Evolutionary conservation across 2,888 invertebrate species (phyloP).

Genomic region (Disparrhopalites patrizii): DNA sequence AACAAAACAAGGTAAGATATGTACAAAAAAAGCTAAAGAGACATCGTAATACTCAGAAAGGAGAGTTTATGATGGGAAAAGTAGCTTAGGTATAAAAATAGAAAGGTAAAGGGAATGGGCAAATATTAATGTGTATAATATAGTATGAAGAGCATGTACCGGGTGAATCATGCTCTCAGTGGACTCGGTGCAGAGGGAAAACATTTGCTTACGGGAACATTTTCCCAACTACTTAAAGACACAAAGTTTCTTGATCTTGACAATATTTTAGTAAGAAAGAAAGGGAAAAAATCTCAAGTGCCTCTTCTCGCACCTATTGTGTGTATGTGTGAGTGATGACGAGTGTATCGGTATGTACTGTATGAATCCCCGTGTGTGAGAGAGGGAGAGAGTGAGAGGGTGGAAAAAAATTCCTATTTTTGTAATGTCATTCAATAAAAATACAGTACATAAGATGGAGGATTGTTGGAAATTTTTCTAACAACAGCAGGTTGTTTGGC

Average conservation of each 20-base stretch:
- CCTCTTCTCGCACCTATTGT: conserved; percentile 12
- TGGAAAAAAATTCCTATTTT: conserved; percentile 9
- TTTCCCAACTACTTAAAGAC: conserved; percentile 4
- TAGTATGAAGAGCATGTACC: no score
- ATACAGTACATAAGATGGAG: neutral
- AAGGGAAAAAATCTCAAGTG: conserved; percentile 12
- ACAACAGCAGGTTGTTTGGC: conserved; percentile 6
- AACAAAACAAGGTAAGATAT: no score
- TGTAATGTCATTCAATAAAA: conserved; percentile 14
- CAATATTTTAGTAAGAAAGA: conserved; percentile 12
- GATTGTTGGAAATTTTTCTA: no score
- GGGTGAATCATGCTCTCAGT: no score
- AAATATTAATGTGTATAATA: no score
- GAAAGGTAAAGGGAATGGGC: no score
- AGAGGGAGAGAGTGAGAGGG: conserved; percentile 5
- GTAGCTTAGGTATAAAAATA: no score
- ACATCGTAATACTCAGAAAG: no score
- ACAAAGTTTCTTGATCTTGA: conserved; percentile 18
- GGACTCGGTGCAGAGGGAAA: no score
- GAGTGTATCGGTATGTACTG: neutral
- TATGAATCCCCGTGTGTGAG: neutral
- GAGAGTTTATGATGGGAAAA: no score
- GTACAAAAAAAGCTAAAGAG: no score
- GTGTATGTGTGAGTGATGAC: neutral
- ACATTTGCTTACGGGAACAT: no score